Evolutionary conservation across 2,797 vertebrate species (phyloP), one percentile per base, ranked within the genome.

Genomic region (Coendou prehensilis): DNA sequence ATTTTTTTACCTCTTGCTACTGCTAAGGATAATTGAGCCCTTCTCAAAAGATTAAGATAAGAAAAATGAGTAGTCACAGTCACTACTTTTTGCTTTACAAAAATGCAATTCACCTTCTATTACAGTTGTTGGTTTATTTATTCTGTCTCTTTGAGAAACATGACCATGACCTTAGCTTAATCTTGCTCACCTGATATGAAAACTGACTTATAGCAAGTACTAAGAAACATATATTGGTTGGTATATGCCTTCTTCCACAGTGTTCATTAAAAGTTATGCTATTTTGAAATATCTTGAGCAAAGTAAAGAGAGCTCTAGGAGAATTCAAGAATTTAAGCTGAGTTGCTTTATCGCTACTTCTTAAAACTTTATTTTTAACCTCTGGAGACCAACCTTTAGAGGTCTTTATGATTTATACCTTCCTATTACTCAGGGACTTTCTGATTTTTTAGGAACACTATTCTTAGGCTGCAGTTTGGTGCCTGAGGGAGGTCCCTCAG

Each of bases 281-380:
- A 63, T 94, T 95, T 95, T 94, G 93, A 97, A 95, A 88, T 86
- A 45, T 64, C 73, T 95, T 94, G 75, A 87, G 76, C n/a, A 59
- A 86, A 89, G 82, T 89, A 95, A 96, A 56, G 20, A 86, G 56
- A 91, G 15, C 5, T 61, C 73, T 63, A 84, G 47, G 69, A 80
- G 76, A 95, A 95, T 93, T 95, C 2, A 75, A 75, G 96, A 94
- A 78, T 15, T 4, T 45, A 93, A 76, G 22, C 15, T 78, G 92
- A 84, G 41, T 57, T 18, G 30, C 30, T 96, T 93, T 56, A 33
- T 86, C 20, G 23, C 0, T 41, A 54, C 28, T 93, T 90, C 84
- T 88, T 92, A 95, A 92, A 94, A 95, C 52, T 88, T 95, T 95
- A 86, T 93, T 95, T 97, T 97, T 95, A 95, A 88, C 52, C 69